These are phyloP conservation scores for Spicauda simplicius DNA, from an alignment of 2,888 invertebrate species.

Conservation along the genomic window DNA sequence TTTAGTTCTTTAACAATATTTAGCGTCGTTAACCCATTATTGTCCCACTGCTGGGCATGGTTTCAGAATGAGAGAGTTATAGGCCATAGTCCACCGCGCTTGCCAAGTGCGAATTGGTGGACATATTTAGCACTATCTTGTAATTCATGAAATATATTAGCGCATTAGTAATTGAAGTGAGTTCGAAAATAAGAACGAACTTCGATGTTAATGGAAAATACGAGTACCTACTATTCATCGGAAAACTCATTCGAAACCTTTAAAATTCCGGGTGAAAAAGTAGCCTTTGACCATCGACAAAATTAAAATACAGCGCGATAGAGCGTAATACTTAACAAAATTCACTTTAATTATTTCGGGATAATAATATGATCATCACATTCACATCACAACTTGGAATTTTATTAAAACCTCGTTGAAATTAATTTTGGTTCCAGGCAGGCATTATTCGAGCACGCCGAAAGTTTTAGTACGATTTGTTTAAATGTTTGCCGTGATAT, in stretches of 20 bases:
- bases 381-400: conserved; percentile 8
- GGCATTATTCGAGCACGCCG: conserved; percentile 9
- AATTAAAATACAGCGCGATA: conserved; percentile 30
- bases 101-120: too few relatives aligned
- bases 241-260: too few relatives aligned
- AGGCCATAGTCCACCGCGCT: too few relatives aligned
- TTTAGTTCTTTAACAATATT: too few relatives aligned
- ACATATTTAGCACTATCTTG: too few relatives aligned
- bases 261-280: conserved; percentile 8
- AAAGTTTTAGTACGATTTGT: neutral
- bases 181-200: neutral
- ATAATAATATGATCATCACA: conserved; percentile 13
- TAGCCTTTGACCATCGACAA: conserved; percentile 11
- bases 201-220: neutral
- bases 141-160: too few relatives aligned
- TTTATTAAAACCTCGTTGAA: conserved; percentile 20
- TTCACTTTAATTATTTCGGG: conserved; percentile 14
- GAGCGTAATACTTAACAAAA: conserved; percentile 18
- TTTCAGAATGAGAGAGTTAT: too few relatives aligned
- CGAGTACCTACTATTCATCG: neutral
- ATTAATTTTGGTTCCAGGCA: conserved; percentile 9
- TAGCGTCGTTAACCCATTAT: too few relatives aligned
- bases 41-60: too few relatives aligned
- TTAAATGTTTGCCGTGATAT: too few relatives aligned
- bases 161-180: too few relatives aligned